Conservation (phyloP, 2,797 vertebrate genomes). For the Monodelphis domestica region DNA sequence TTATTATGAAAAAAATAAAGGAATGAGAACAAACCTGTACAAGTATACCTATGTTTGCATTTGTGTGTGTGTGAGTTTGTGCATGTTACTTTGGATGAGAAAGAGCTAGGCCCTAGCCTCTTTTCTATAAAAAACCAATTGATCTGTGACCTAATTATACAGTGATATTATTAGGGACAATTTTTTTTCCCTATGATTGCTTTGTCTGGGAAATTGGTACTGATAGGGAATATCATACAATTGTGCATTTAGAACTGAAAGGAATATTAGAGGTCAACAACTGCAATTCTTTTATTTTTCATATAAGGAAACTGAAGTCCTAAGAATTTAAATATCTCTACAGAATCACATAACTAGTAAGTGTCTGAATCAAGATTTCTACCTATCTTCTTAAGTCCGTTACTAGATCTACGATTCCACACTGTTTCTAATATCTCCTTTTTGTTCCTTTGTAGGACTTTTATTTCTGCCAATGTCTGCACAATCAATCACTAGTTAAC, state of each 20-base stretch:
- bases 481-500: background rate
- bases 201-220: background rate
- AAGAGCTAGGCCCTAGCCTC: background rate
- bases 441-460: background rate
- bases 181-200: background rate
- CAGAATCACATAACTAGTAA: background rate
- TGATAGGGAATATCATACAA: background rate
- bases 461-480: background rate
- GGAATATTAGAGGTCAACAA: background rate
- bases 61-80: background rate
- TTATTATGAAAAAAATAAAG: background rate
- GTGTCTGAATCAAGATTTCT: background rate
- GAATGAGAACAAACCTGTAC: background rate
- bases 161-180: background rate
- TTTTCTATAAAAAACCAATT: background rate
- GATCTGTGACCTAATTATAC: background rate
- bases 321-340: background rate
- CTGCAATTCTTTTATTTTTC: background rate
- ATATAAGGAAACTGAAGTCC: background rate
- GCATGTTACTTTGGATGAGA: background rate
- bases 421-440: background rate
- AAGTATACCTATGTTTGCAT: background rate
- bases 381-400: background rate
- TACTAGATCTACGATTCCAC: background rate
- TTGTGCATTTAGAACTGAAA: background rate